These are phyloP conservation scores for Melanotaenia boesemani DNA, from an alignment of 2,797 vertebrate genomes.

Conservation along the genomic window DNA sequence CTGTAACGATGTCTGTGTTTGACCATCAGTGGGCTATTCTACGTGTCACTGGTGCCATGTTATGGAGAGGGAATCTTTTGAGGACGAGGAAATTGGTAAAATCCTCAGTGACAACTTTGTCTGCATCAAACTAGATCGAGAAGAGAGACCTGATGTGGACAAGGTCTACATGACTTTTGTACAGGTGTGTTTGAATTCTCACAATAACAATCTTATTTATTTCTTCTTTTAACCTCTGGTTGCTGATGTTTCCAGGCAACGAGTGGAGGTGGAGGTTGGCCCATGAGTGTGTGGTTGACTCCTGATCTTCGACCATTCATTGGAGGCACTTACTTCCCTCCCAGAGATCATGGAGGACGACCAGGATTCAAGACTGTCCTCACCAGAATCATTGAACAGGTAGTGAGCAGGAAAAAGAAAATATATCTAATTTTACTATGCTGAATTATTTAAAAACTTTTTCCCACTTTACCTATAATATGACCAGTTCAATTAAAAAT, in stretches of 20 bases:
- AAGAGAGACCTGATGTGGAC: conserved; percentile 95
- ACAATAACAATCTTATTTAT: background rate
- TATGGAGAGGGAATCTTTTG: conserved; percentile 96
- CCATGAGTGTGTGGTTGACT: conserved; percentile 97
- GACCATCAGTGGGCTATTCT: conserved; percentile 89
- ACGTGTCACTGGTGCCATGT: conserved; percentile 98
- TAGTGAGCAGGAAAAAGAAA: background rate
- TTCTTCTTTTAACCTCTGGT: background rate
- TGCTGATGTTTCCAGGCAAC: conserved; percentile 83
- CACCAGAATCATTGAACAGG: conserved; percentile 87
- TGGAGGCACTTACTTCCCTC: conserved; percentile 95
- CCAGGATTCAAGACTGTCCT: conserved; percentile 91
- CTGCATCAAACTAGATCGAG: conserved; percentile 93
- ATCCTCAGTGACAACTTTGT: conserved; percentile 92
- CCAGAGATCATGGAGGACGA: conserved; percentile 85
- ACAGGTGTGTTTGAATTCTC: conserved; percentile 75
- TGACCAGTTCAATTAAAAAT: too few species aligned
- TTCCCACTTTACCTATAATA: too few species aligned
- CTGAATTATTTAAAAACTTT: too few species aligned
- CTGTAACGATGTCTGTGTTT: conserved; percentile 4
- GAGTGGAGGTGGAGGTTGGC: conserved; percentile 94
- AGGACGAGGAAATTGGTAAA: conserved; percentile 88
- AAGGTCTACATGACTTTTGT: conserved; percentile 97
- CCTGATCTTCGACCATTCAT: conserved; percentile 91
- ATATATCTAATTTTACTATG: too few species aligned